A percentile compares a stretch with the other conserved stretches of the same genome.
phyloP scores from a whole-genome alignment of 2,888 invertebrate genomes.

The Acanthosepion pharaonis region DNA sequence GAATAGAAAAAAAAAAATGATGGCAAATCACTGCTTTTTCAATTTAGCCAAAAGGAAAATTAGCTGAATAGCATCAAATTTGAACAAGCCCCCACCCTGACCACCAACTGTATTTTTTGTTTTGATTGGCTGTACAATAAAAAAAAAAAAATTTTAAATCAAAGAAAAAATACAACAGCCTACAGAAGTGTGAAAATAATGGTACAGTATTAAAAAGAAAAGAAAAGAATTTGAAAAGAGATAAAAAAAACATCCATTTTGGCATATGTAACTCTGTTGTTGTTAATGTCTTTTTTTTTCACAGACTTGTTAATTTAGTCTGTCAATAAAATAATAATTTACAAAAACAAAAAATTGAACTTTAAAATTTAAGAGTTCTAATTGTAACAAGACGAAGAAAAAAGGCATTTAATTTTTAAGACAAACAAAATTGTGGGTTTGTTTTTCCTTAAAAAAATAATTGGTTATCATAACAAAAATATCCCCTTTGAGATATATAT shows the following conservation, averaged over 20 bases:
- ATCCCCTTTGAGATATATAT: no score
- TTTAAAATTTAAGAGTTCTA: not conserved
- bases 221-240: not conserved
- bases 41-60: not conserved
- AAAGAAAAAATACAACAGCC: not conserved
- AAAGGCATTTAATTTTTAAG: slow-evolving; percentile 33
- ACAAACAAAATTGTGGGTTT: slow-evolving; percentile 33
- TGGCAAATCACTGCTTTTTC: not conserved
- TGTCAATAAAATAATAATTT: not conserved
- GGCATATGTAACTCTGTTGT: slow-evolving; percentile 11
- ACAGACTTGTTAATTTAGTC: slow-evolving; percentile 33
- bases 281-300: not conserved
- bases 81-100: not conserved
- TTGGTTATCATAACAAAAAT: not conserved
- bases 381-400: not conserved
- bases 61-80: not conserved
- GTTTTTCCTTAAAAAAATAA: not conserved
- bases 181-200: not conserved
- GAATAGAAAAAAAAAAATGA: not conserved
- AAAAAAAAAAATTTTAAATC: not conserved
- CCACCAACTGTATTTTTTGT: not conserved
- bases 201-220: not conserved
- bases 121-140: not conserved
- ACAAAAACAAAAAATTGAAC: not conserved
- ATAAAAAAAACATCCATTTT: not conserved